Evolutionary conservation across 2,888 invertebrate genomes (phyloP), one percentile per base, ranked within the genome.

Genomic region (Hoplodrina blanda): DNA sequence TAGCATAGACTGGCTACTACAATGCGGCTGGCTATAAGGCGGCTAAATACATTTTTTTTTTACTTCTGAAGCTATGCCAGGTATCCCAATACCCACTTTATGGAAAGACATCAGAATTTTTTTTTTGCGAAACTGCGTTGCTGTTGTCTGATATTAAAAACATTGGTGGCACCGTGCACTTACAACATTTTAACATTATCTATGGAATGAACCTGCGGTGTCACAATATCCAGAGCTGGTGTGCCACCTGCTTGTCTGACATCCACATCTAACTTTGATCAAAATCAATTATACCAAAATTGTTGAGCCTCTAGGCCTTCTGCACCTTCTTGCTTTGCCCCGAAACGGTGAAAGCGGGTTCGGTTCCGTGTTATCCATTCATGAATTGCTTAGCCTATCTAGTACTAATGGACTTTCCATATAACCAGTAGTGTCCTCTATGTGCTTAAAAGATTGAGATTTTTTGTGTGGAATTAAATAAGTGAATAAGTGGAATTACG

Each of bases 361-460:
- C 84, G 67, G 70, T 80, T 76, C 69, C 70, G 69, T 74, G 83
- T 84, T 85, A 79, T 80, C 81, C 73, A 82, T 85, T 86, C 83
- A 80, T 82, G 85, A 81, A 84, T 85, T 82, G 83, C 85, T 85
- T 80, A 83, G 76, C 73, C 80, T 82, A 85, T 73, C 77, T 79
- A 62, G 67, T 64, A 79, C 79, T 85, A 85, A 83, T 85, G 84
- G 82, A 81, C 63, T 65, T 49, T 55, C 70, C 66, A 53, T 74
- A 81, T 41, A 37, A 61, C 52, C 41, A 57, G 61, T 33, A 65
- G 33, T 73, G 71, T 72, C 72, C 65, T 75, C 56, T 50, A 19
- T 72, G 63, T 69, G 50, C 57, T 69, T 62, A 4, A 59, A 46
- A 13, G 10, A 65, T 65, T 54, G 30, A 70, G n/a, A 41, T 74